Base-by-base conservation (phyloP, 2,797 vertebrate species). In the Scyliorhinus canicula region DNA sequence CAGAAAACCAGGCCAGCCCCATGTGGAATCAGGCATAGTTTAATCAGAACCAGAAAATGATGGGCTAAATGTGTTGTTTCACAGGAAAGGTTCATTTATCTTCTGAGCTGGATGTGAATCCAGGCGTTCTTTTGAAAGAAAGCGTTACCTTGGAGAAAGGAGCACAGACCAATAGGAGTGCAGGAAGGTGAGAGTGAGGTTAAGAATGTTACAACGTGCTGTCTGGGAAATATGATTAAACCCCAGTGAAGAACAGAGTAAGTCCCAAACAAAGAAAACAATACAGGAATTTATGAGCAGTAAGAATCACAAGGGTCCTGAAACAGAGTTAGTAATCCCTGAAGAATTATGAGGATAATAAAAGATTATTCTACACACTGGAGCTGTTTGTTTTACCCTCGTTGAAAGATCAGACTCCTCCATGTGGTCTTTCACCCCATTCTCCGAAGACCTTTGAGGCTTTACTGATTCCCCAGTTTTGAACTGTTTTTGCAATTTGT, bases 271-370 rank as follows among this genome's bases (percentile, higher is more conserved):
- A 74, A 4, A 52, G 24, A 35, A 31, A 35, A 50, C 35, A 52
- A 47, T 1, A 24, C 9, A 69, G 65, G 47, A 7, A 52, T 94
- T n/a, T 55, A 74, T 94, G 11, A 12, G 67, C 65, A 60, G 88
- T 65, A 65, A 60, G n/a, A 65, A 74, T 52, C 40, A 67, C 65
- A 71, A 52, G 44, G 12, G 6, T 71, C 67, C 31, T 52, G 71
- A 4, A 55, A 94, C 52, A 71, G 28, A 94, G 52, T 44, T 65
- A n/a, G 93, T 74, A 55, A 55, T 50, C 16, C 65, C 7, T 74
- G 67, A 94, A 74, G 93, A 94, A 19, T 94, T 69, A 74, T 94
- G 47, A 52, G 67, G 47, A 69, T 74, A 52, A n/a, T 74, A 94
- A 74, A 94, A 94, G 24, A 74, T 94, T 31, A 94, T 69, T 52